phyloP scores from a whole-genome alignment of 2,113 vertebrate genomes.

The Campylomormyrus tamandua region DNA sequence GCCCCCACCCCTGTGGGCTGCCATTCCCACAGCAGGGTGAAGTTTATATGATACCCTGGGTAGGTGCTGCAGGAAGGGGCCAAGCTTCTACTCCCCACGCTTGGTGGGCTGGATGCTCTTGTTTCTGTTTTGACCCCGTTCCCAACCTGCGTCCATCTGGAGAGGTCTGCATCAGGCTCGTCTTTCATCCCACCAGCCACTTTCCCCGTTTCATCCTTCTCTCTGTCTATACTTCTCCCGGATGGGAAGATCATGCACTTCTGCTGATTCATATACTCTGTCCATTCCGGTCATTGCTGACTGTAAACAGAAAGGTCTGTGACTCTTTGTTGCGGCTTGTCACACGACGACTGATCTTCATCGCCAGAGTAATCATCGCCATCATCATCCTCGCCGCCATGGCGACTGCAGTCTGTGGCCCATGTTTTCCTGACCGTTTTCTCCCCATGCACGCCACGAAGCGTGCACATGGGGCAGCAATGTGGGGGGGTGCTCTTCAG shows the following conservation, averaged over 20 bases:
- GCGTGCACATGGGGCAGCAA: background rate
- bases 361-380: background rate
- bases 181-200: background rate
- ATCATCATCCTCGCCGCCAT: background rate
- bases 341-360: background rate
- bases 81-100: conserved; percentile 55
- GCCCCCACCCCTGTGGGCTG: conserved; percentile 38
- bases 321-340: background rate
- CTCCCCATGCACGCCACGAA: background rate
- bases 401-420: background rate
- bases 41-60: conserved; percentile 69
- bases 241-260: background rate
- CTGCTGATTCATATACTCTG: background rate
- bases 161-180: conserved; percentile 18
- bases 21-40: conserved; percentile 65
- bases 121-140: conserved; percentile 73
- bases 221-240: background rate
- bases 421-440: background rate
- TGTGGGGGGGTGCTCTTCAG: background rate
- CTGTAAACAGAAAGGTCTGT: background rate
- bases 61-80: conserved; percentile 69
- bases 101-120: conserved; percentile 74
- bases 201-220: background rate
- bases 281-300: background rate
- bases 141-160: conserved; percentile 70